Evolutionary conservation across 1,140 invertebrate genomes (phyloP), one percentile per base, ranked within the genome.

Genomic region (Ladona fulva): DNA sequence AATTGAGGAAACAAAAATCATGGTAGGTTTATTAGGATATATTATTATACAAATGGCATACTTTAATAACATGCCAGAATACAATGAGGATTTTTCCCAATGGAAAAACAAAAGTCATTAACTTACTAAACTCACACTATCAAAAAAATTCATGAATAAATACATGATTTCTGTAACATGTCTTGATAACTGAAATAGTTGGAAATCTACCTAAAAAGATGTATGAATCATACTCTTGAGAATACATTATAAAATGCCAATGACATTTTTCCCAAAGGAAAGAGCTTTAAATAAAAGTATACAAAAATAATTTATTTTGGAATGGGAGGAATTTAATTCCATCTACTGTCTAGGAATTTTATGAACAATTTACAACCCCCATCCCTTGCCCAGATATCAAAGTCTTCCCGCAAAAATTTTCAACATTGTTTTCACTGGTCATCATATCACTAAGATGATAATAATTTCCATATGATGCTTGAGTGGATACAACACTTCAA

Each of bases 291-390:
- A 66, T 66, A 66, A 66, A 19, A 66, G 52, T 16, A 66, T 66
- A 66, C 16, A 66, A 66, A 66, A 66, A 66, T 66, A 66, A 66
- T 66, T 66, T 66, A 66, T 66, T 22, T 22, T 66, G 52, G 52
- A 66, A 66, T 22, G n/a, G 52, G 52, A 66, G n/a, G 14, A 22
- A 66, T 66, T 22, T 19, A 12, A 66, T 66, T 66, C 52, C 52
- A 66, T 6, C 52, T 19, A 66, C 1, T 66, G 3, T 22, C 52
- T 66, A 19, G 52, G 12, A 66, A 66, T 66, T 16, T 22, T 22
- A 16, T 66, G 52, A 22, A 19, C 29, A 19, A 66, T 66, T 66
- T 66, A 66, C n/a, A 22, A 66, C 52, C 14, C n/a, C 29, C 52
- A 66, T 12, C n/a, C 52, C 52, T 66, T 19, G 52, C 52, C 52